phyloP scores from a whole-genome alignment of 2,113 vertebrate species.

The Corythornis madagascariensis region DNA sequence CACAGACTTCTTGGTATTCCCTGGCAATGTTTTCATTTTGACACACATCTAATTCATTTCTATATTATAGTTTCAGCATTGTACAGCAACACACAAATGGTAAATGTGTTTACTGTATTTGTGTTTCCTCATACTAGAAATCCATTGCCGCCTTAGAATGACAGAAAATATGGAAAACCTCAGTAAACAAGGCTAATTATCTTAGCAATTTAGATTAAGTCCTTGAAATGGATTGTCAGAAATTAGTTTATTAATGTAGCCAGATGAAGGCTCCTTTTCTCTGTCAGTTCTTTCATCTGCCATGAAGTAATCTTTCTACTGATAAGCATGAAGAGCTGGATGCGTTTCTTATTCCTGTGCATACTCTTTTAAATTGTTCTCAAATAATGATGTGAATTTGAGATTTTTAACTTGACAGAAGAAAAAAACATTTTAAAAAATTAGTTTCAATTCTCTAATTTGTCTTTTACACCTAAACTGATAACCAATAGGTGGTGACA shows the following conservation, averaged over 20 bases:
- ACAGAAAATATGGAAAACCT: background rate
- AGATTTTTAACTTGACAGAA: background rate
- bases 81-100: background rate
- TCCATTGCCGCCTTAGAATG: background rate
- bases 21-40: background rate
- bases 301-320: background rate
- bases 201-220: constrained; percentile 6
- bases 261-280: background rate
- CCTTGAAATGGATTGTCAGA: constrained; percentile 40
- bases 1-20: background rate
- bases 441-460: constrained; percentile 20
- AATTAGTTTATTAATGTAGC: constrained; percentile 19
- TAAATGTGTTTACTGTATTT: background rate
- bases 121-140: background rate
- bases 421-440: background rate
- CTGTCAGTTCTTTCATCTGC: background rate
- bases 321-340: background rate
- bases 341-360: background rate
- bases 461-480: constrained; percentile 5
- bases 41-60: background rate
- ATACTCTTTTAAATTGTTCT: background rate
- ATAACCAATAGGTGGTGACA: constrained; percentile 48
- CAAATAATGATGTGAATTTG: background rate
- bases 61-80: background rate
- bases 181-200: constrained; percentile 34